Evolutionary conservation across 1,140 invertebrate genomes (phyloP).

Genomic region (Caenorhabditis inopinata): DNA sequence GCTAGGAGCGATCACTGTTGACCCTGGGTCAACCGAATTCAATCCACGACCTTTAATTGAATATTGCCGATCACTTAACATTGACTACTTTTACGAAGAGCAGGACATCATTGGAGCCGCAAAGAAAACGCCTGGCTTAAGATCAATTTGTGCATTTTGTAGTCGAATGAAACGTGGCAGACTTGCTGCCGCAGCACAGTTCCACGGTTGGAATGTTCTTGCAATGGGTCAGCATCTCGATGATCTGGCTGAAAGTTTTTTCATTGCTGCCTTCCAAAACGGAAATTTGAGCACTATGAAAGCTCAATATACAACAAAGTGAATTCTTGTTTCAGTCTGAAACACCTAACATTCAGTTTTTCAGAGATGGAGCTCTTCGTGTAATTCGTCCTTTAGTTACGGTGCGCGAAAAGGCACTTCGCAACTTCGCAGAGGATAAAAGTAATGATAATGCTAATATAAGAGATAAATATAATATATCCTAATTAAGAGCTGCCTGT

Average conservation of each 20-base stretch:
- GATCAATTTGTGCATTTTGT: slow-evolving; percentile 75
- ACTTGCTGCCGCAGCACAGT: slow-evolving; percentile 76
- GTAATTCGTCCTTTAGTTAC: slow-evolving; percentile 85
- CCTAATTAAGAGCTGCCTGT: slow-evolving; percentile 71
- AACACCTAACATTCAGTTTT: slow-evolving; percentile 52
- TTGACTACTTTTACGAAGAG: slow-evolving; percentile 77
- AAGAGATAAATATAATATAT: too few species aligned
- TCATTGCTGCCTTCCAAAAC: slow-evolving; percentile 80
- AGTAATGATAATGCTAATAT: slow-evolving; percentile 52
- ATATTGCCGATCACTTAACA: slow-evolving; percentile 73
- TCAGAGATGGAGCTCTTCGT: slow-evolving; percentile 77
- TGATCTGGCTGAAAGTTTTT: slow-evolving; percentile 80
- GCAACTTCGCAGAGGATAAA: slow-evolving; percentile 74
- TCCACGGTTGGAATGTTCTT: slow-evolving; percentile 80
- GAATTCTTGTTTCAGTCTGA: slow-evolving; percentile 49
- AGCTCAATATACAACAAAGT: slow-evolving; percentile 75
- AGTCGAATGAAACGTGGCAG: slow-evolving; percentile 74
- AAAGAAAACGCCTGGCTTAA: slow-evolving; percentile 66
- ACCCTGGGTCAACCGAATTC: slow-evolving; percentile 72
- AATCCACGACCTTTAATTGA: slow-evolving; percentile 74
- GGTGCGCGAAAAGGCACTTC: slow-evolving; percentile 77
- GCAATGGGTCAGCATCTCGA: slow-evolving; percentile 84
- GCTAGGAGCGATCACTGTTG: slow-evolving; percentile 77
- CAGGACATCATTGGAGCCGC: slow-evolving; percentile 71
- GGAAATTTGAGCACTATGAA: slow-evolving; percentile 79